Conservation (phyloP, 2,888 invertebrate species). For the Polymixis flavicincta region DNA sequence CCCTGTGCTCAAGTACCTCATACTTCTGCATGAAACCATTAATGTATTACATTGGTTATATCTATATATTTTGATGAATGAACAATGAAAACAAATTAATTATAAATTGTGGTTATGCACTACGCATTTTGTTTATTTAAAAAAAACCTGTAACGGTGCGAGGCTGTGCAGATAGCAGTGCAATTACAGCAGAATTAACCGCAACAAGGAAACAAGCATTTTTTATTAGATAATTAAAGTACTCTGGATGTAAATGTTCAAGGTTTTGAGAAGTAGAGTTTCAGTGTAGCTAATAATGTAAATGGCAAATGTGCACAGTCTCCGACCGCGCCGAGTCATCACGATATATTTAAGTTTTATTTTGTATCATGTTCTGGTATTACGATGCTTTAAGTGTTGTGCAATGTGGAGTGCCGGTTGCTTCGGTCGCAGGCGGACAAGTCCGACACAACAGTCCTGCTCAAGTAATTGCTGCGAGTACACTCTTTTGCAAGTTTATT, state of each 20-base stretch:
- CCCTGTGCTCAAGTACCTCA: slow-evolving; percentile 62
- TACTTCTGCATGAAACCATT: slow-evolving; percentile 50
- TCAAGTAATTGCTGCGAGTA: slow-evolving; percentile 84
- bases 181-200: slow-evolving; percentile 12
- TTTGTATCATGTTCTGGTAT: slow-evolving; percentile 76
- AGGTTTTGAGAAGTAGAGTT: slow-evolving; percentile 37
- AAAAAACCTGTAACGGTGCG: slow-evolving; percentile 37
- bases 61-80: slow-evolving; percentile 33
- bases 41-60: slow-evolving; percentile 40
- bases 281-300: slow-evolving; percentile 35
- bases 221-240: slow-evolving; percentile 26
- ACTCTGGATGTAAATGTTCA: slow-evolving; percentile 45
- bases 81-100: slow-evolving; percentile 44
- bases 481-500: slow-evolving; percentile 88
- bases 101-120: slow-evolving; percentile 45
- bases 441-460: slow-evolving; percentile 74
- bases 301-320: slow-evolving; percentile 67
- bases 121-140: slow-evolving; percentile 48
- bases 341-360: slow-evolving; percentile 70
- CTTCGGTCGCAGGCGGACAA: slow-evolving; percentile 69
- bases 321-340: slow-evolving; percentile 58
- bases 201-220: slow-evolving; percentile 37
- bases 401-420: slow-evolving; percentile 76
- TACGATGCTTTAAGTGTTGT: slow-evolving; percentile 82
- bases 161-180: slow-evolving; percentile 49